phyloP scores from a whole-genome alignment of 2,888 invertebrate species.

The Capitulum mitella region DNA sequence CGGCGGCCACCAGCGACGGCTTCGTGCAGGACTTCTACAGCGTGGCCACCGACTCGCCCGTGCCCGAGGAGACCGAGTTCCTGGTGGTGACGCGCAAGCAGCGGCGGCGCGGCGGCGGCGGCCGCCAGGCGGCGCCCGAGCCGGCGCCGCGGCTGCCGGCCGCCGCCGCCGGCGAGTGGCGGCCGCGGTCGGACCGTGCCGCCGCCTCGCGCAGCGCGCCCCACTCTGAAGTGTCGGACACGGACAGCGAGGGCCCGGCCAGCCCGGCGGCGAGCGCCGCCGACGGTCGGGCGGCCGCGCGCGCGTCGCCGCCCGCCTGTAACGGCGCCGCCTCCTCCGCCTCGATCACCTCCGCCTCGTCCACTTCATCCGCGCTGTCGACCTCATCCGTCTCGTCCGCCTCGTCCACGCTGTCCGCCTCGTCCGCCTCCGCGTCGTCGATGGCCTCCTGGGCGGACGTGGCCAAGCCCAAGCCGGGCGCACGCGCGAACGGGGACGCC shows the following conservation, averaged over 20 bases:
- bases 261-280: not conserved
- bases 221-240: not conserved
- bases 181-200: not conserved
- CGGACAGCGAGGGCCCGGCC: not conserved
- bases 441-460: constrained; percentile 13
- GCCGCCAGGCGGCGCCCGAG: not conserved
- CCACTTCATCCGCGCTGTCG: not conserved
- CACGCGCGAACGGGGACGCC: too few species aligned
- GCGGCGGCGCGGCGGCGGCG: constrained; percentile 43
- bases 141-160: not conserved
- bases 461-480: constrained; percentile 5
- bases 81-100: constrained; percentile 76
- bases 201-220: not conserved
- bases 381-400: not conserved
- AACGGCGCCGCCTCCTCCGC: not conserved
- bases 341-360: not conserved
- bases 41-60: not conserved
- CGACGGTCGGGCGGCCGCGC: not conserved
- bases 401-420: not conserved
- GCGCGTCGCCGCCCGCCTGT: not conserved
- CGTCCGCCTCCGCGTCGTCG: not conserved
- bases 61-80: constrained; percentile 53
- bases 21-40: constrained; percentile 16
- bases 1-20: not conserved
- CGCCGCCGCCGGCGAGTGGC: not conserved